phyloP scores from a whole-genome alignment of 2,113 vertebrate species.

The Haemorhous mexicanus region DNA sequence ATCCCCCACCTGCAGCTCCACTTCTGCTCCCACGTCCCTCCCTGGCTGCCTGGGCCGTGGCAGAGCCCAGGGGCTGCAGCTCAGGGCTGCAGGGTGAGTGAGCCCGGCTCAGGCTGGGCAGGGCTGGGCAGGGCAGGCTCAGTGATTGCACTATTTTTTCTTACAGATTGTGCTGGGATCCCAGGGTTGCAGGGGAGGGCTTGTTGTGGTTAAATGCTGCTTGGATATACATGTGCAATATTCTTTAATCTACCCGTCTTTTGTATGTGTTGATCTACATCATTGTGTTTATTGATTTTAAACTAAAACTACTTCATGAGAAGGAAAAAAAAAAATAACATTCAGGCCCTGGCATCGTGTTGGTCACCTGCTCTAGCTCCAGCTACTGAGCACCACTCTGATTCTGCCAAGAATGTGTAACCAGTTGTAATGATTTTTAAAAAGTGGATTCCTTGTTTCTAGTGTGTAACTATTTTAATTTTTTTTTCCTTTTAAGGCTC shows the following conservation, averaged over 20 bases:
- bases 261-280: neutral
- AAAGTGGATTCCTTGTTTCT: neutral
- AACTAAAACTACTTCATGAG: neutral
- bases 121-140: neutral
- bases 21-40: neutral
- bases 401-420: neutral
- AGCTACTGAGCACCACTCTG: neutral
- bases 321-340: neutral
- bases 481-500: neutral
- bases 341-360: neutral
- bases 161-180: neutral
- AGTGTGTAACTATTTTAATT: neutral
- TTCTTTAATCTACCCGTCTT: neutral
- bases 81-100: neutral
- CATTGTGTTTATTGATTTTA: neutral
- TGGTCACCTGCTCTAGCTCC: neutral
- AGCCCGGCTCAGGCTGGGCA: neutral
- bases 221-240: constrained; percentile 46
- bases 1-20: accelerated
- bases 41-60: accelerated
- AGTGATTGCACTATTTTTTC: neutral
- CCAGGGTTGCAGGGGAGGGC: neutral
- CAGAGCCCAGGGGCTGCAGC: neutral
- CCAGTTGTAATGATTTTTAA: neutral
- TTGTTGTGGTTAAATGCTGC: neutral